Evolutionary conservation across 2,888 invertebrate species (phyloP).

Genomic region (Papilio elwesi): DNA sequence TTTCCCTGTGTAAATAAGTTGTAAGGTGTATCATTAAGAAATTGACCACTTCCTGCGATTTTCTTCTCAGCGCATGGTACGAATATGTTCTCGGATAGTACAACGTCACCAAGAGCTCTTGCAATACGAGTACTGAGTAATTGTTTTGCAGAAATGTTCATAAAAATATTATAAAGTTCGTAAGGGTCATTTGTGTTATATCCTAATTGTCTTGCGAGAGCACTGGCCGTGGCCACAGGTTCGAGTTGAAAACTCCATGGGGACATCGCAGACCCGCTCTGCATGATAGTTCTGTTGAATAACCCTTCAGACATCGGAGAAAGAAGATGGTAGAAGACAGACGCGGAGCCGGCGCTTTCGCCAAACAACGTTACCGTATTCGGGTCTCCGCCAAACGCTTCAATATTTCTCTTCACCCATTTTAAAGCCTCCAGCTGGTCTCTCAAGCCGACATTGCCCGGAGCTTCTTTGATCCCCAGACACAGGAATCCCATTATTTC

Average conservation of each 20-base stretch:
- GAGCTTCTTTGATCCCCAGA: conserved; percentile 70
- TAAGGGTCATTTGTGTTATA: conserved; percentile 57
- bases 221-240: conserved; percentile 63
- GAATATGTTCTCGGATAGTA: conserved; percentile 72
- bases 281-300: conserved; percentile 71
- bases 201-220: conserved; percentile 63
- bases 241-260: conserved; percentile 74
- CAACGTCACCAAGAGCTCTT: conserved; percentile 65
- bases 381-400: conserved; percentile 71
- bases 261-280: conserved; percentile 73
- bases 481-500: conserved; percentile 75
- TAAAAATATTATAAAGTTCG: conserved; percentile 64
- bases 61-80: conserved; percentile 71
- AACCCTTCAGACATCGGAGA: conserved; percentile 73
- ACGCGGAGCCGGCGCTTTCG: conserved; percentile 76
- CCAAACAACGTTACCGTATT: conserved; percentile 73
- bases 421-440: conserved; percentile 72
- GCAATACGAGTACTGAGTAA: conserved; percentile 65
- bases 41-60: conserved; percentile 55
- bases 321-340: conserved; percentile 68
- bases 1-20: conserved; percentile 60
- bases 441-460: conserved; percentile 75
- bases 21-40: conserved; percentile 66
- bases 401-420: conserved; percentile 71
- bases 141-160: conserved; percentile 53